Conservation (phyloP, 2,113 vertebrate species). For the Cepphus grylle region DNA sequence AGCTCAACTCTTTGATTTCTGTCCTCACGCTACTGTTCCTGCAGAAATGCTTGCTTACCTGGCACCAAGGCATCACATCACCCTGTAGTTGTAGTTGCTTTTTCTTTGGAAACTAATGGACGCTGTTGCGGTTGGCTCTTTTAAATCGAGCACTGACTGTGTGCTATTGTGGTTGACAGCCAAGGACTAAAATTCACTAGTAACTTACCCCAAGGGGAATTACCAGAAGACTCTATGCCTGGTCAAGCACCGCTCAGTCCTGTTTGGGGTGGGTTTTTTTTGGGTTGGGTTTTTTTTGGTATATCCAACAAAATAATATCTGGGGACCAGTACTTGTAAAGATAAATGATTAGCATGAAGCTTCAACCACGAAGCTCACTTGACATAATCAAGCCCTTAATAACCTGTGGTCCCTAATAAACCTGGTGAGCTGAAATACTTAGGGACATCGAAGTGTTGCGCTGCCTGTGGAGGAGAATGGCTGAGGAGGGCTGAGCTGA, state of each 20-base stretch:
- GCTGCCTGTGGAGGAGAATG: background rate
- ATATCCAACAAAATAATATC: background rate
- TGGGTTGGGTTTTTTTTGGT: background rate
- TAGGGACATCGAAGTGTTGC: background rate
- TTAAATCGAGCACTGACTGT: background rate
- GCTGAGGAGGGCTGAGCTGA: background rate
- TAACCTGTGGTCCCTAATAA: background rate
- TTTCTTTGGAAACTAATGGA: background rate
- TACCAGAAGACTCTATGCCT: no score
- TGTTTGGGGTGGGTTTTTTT: background rate
- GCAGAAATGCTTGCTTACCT: background rate
- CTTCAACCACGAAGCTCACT: background rate
- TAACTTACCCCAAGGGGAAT: background rate
- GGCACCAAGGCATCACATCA: rapidly evolving
- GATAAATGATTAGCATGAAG: background rate
- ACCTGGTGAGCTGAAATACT: background rate
- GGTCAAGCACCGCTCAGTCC: background rate
- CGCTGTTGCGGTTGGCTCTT: background rate
- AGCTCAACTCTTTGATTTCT: background rate
- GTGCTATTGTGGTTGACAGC: background rate
- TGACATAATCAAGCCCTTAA: background rate
- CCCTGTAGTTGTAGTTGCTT: background rate
- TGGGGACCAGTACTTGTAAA: background rate
- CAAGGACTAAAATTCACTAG: background rate
- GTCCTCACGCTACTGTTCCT: background rate